phyloP scores from a whole-genome alignment of 1,140 invertebrate genomes.

The Pomacea maculata region DNA sequence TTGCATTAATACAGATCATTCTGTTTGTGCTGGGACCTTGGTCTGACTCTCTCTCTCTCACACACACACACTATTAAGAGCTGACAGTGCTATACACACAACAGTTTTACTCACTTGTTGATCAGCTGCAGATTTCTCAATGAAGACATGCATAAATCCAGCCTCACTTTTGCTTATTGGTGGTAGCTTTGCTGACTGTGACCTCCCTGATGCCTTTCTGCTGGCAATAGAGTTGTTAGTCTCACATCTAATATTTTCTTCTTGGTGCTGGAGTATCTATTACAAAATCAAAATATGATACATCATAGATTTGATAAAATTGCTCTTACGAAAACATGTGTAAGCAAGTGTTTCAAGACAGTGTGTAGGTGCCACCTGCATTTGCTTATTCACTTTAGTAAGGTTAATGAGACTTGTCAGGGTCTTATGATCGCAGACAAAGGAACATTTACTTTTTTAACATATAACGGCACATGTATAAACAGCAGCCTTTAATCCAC shows the following conservation, averaged over 20 bases:
- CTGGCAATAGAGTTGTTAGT: background rate
- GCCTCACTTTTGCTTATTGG: background rate
- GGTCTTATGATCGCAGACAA: too few relatives aligned
- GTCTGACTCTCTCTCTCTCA: too few relatives aligned
- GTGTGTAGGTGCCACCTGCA: background rate
- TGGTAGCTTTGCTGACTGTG: background rate
- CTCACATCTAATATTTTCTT: background rate
- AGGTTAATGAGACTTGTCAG: background rate
- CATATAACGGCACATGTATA: too few relatives aligned
- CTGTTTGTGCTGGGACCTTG: too few relatives aligned
- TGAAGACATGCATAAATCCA: conserved; percentile 1
- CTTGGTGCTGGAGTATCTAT: background rate
- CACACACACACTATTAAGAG: too few relatives aligned
- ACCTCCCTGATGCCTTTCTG: background rate
- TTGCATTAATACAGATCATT: too few relatives aligned
- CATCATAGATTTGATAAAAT: too few relatives aligned
- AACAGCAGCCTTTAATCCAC: too few relatives aligned
- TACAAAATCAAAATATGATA: background rate
- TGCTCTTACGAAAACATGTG: background rate
- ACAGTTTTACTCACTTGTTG: background rate
- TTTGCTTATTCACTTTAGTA: background rate
- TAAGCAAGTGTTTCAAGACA: background rate
- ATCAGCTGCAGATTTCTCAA: background rate
- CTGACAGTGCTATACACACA: too few relatives aligned
- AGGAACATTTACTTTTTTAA: too few relatives aligned